Evolutionary conservation across 2,797 vertebrate genomes (phyloP).

Genomic region (Acrossocheilus fasciatus): DNA sequence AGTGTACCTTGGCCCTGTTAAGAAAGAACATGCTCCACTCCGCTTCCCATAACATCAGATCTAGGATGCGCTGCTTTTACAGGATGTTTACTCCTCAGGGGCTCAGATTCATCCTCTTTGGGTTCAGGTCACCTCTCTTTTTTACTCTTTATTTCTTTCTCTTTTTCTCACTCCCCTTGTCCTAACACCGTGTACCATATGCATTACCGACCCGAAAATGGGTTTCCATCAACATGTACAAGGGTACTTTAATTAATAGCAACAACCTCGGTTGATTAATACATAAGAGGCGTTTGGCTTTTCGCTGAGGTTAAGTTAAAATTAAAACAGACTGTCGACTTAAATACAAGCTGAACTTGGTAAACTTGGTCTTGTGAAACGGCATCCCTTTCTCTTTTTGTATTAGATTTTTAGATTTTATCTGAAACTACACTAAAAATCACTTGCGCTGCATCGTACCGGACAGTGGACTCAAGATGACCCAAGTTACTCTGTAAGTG

Average conservation of each 20-base stretch:
- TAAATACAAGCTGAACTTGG: slow-evolving; percentile 9
- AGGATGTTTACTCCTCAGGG: slow-evolving; percentile 80
- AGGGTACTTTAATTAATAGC: slow-evolving; percentile 29
- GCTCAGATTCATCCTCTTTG: slow-evolving; percentile 79
- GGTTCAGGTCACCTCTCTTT: slow-evolving; percentile 75
- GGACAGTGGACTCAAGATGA: neutral
- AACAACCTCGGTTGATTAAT: slow-evolving; percentile 23
- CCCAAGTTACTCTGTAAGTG: neutral
- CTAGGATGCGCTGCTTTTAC: slow-evolving; percentile 75
- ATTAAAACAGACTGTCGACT: slow-evolving; percentile 10
- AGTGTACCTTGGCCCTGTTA: slow-evolving; percentile 72
- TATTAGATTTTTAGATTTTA: neutral
- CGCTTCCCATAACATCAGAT: slow-evolving; percentile 78
- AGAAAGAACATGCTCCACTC: slow-evolving; percentile 74
- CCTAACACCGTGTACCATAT: neutral
- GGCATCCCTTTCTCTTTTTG: neutral
- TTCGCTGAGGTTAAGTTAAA: slow-evolving; percentile 11
- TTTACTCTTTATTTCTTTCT: slow-evolving; percentile 55
- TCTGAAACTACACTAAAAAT: neutral
- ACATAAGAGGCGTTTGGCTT: slow-evolving; percentile 12
- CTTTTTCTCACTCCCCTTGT: slow-evolving; percentile 39
- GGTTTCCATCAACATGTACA: slow-evolving; percentile 17
- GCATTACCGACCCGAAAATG: neutral
- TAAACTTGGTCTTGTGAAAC: neutral
- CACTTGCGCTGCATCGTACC: neutral